phyloP scores from a whole-genome alignment of 2,797 vertebrate species.

The Aratinga solstitialis region DNA sequence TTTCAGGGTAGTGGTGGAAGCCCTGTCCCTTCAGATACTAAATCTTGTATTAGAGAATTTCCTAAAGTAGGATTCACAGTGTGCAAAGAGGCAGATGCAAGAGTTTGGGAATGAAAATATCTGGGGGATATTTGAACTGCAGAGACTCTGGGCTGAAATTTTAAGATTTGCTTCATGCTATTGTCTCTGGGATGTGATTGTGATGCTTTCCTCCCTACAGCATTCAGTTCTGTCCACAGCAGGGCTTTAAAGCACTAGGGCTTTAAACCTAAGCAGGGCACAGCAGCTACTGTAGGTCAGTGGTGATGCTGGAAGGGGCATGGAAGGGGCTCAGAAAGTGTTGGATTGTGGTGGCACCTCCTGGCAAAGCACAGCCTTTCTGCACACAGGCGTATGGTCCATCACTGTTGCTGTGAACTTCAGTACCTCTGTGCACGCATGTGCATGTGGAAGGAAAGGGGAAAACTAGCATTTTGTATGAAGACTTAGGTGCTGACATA shows the following conservation, averaged over 20 bases:
- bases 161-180: background rate
- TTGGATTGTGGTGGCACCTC: background rate
- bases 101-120: background rate
- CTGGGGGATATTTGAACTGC: background rate
- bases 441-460: background rate
- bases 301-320: background rate
- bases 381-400: background rate
- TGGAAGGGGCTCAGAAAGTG: background rate
- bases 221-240: background rate
- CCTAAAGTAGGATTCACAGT: background rate
- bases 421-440: accelerated
- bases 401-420: background rate
- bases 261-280: background rate
- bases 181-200: background rate
- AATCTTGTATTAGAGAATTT: background rate
- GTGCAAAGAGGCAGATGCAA: background rate
- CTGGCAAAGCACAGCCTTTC: background rate
- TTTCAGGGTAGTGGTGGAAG: background rate
- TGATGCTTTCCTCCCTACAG: background rate
- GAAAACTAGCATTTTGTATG: background rate
- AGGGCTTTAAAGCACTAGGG: background rate
- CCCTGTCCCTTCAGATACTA: background rate
- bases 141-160: background rate
- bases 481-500: background rate
- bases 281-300: background rate